Percentiles rank a stretch among this genome's conserved stretches.
Conservation (phyloP, 2,113 vertebrate genomes). For the Naja naja region DNA sequence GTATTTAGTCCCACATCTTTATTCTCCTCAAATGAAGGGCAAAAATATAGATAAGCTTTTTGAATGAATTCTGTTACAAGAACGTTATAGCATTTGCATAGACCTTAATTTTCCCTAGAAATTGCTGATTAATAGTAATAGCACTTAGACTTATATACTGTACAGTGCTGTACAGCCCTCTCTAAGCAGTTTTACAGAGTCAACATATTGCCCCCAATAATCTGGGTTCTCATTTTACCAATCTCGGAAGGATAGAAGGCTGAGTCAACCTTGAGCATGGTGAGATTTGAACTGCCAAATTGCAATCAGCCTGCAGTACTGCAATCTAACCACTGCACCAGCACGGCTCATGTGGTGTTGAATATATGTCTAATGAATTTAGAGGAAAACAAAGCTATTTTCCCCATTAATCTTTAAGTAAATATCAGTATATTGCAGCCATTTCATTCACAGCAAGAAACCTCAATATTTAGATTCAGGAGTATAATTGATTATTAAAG, state of each 20-base stretch:
- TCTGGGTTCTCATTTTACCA: no score
- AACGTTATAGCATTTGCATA: slow-evolving; percentile 27
- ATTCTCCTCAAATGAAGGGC: slow-evolving; percentile 24
- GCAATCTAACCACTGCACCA: no score
- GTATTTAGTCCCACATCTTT: not conserved
- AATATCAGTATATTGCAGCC: slow-evolving; percentile 31
- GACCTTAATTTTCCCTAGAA: slow-evolving; percentile 40
- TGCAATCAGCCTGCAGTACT: no score
- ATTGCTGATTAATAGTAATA: slow-evolving; percentile 6
- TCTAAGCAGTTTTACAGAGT: no score
- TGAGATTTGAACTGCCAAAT: no score
- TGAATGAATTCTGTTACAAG: slow-evolving; percentile 28
- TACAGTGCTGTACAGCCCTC: no score
- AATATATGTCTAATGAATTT: slow-evolving; percentile 41
- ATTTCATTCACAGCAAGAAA: slow-evolving; percentile 39
- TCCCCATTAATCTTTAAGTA: slow-evolving; percentile 27
- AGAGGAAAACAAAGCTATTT: slow-evolving; percentile 32
- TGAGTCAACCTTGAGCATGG: no score
- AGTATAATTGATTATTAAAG: slow-evolving; percentile 18
- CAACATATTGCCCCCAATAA: no score
- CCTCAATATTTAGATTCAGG: slow-evolving; percentile 4
- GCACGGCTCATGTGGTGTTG: no score
- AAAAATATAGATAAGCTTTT: not conserved
- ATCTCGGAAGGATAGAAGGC: no score
- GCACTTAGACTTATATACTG: no score